Base-by-base conservation (phyloP, 2,888 invertebrate species). In the Alcis repandata region DNA sequence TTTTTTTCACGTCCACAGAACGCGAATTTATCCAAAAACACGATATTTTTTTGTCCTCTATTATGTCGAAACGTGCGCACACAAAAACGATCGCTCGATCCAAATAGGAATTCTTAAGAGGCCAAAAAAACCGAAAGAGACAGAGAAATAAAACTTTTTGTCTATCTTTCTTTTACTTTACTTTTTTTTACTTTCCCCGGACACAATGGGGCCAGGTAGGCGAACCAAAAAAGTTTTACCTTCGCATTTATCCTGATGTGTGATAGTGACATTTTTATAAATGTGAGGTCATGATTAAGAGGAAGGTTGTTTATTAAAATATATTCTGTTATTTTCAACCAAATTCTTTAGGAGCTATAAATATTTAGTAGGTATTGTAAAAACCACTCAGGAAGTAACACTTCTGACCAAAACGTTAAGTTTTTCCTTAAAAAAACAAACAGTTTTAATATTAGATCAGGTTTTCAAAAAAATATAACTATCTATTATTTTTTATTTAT, bases 131-230 rank as follows among this genome's bases (percentile, higher is more conserved):
- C 79, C 83, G 27, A 78, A 77, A 79, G 82, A 83, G 80, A 83
- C 76, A 78, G 80, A 83, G 88, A 88, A 90, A 90, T 89, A 87
- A 81, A 67, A 75, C 85, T 89, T 89, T 89, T 89, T 87, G 80
- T 83, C 63, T 77, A 73, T 87, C 90, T 91, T 90, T 91, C 90
- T 86, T 88, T 85, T 88, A n/a, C n/a, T n/a, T n/a, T n/a, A n/a
- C 90, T 91, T 90, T 91, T 89, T 86, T 88, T 85, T 88, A 90
- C 92, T 92, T 92, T 92, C 92, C 86, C 90, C 81, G 71, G 79
- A 76, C 79, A 89, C 86, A 90, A 90, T 86, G 76, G 85, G 59
- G 72, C 82, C 91, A 91, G 91, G 92, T 92, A 92, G 89, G 74
- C 78, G 82, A 78, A 63, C 72, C 73, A 82, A 87, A 88, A 89